Evolutionary conservation across 2,888 invertebrate species (phyloP).

Genomic region (Nudaria mundana): DNA sequence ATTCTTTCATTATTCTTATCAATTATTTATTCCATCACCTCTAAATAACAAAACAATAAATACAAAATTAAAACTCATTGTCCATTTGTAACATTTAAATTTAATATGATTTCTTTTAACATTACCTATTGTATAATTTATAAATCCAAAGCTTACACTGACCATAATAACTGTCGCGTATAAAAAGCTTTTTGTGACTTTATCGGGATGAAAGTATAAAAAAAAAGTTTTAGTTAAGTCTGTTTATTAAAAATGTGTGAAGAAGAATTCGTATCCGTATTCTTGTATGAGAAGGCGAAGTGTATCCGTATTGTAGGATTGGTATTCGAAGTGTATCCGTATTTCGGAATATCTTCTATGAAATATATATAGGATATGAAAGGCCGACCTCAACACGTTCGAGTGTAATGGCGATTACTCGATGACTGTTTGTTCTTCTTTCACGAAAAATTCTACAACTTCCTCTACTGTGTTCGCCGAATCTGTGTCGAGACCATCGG

Average conservation of each 20-base stretch:
- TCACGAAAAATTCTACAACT: constrained; percentile 98
- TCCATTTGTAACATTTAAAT: constrained; percentile 77
- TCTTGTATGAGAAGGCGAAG: constrained; percentile 33
- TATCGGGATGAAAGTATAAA: constrained; percentile 48
- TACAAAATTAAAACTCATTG: constrained; percentile 65
- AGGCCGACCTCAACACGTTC: constrained; percentile 57
- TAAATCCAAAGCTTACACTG: constrained; percentile 63
- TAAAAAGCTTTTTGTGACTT: constrained; percentile 30
- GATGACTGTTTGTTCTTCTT: constrained; percentile 93
- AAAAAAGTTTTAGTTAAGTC: constrained; percentile 43
- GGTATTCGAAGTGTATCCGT: constrained; percentile 35
- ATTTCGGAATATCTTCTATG: constrained; percentile 30
- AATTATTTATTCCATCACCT: constrained; percentile 59
- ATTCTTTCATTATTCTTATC: constrained; percentile 41
- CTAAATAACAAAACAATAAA: constrained; percentile 45
- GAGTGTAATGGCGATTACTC: constrained; percentile 82
- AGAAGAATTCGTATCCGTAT: background rate
- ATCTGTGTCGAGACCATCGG: constrained; percentile 95
- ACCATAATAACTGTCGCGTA: constrained; percentile 50
- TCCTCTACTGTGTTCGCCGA: constrained; percentile 95
- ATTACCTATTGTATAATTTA: constrained; percentile 75
- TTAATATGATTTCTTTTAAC: constrained; percentile 78
- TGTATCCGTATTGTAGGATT: constrained; percentile 32
- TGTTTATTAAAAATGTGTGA: background rate
- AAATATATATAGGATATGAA: constrained; percentile 48